Evolutionary conservation across 37 sponge, comb jelly and placozoan species (phyloP).

Genomic region (Diacarnus erythraeanus): DNA sequence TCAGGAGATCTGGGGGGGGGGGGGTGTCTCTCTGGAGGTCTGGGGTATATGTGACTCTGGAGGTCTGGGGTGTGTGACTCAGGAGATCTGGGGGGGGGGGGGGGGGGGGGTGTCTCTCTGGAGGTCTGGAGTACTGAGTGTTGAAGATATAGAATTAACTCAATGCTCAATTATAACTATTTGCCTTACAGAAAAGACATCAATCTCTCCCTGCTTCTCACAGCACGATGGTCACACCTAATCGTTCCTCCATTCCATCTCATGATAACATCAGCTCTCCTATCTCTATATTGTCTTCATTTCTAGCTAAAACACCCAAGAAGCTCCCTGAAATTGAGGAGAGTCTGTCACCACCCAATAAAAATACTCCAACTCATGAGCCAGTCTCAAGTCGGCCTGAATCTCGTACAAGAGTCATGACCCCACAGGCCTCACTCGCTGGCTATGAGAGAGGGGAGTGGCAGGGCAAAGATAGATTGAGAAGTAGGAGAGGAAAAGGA

Average conservation of each 20-base stretch:
- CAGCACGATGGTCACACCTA: not conserved
- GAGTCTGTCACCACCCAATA: too few species aligned
- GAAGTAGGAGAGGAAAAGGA: not conserved
- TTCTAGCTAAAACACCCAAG: not conserved
- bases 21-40: not conserved
- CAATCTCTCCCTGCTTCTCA: not conserved
- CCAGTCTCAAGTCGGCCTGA: not conserved
- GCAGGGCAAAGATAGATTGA: not conserved
- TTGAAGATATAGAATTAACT: not conserved
- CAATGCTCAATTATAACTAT: not conserved
- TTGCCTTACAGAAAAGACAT: not conserved
- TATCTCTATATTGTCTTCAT: not conserved
- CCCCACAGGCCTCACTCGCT: not conserved
- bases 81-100: not conserved
- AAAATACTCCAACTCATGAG: too few species aligned
- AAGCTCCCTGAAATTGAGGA: not conserved
- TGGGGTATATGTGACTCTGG: not conserved
- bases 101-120: conserved; percentile 1
- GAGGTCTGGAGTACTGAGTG: too few species aligned
- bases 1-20: not conserved
- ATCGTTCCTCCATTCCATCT: not conserved
- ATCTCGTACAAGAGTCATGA: not conserved
- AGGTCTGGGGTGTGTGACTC: not conserved
- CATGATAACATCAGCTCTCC: not conserved
- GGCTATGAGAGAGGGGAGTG: not conserved